Evolutionary conservation across 1,140 invertebrate species (phyloP), one percentile per base, ranked within the genome.

Genomic region (Proales similis): DNA sequence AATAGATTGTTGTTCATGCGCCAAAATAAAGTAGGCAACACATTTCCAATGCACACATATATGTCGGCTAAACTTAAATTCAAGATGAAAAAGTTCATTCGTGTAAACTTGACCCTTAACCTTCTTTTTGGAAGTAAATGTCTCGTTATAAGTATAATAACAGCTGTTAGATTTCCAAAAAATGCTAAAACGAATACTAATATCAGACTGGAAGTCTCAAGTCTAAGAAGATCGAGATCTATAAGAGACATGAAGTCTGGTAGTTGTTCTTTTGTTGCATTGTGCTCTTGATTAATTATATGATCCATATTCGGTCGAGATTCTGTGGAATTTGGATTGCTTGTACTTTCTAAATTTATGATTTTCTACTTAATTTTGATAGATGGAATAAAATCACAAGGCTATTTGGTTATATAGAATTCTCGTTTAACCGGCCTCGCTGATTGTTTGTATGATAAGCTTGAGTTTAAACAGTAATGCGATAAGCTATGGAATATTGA

Each of bases 81-180:
- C 49, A 84, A 73, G 20, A 86, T 83, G 68, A 86, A 85, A 71
- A 84, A 82, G 68, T 85, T 83, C 81, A 86, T 86, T 33, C 84
- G 76, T 1, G 67, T 68, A 2, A 81, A 80, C 30, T 84, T 77
- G 9, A 20, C 29, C 39, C 29, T n/a, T n/a, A n/a, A n/a, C n/a
- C n/a, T 29, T 20, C 24, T 6, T 42, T 57, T 39, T 26, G 11
- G 17, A 26, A 27, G 33, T 29, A 17, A 42, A 57, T 57, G 17
- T 17, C 51, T 14, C 17, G 45, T 30, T 9, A 39, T 14, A 38
- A 57, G 24, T 4, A 42, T 57, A 20, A 57, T 11, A 22, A 57
- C 45, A 4, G 45, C 51, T 12, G 45, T 36, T n/a, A 42, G 11
- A 17, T 57, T 57, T 4, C 51, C 51, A 42, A 57, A 42, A 2